Evolutionary conservation across 2,888 invertebrate species (phyloP).

Genomic region (Phoenoteleia sp.): DNA sequence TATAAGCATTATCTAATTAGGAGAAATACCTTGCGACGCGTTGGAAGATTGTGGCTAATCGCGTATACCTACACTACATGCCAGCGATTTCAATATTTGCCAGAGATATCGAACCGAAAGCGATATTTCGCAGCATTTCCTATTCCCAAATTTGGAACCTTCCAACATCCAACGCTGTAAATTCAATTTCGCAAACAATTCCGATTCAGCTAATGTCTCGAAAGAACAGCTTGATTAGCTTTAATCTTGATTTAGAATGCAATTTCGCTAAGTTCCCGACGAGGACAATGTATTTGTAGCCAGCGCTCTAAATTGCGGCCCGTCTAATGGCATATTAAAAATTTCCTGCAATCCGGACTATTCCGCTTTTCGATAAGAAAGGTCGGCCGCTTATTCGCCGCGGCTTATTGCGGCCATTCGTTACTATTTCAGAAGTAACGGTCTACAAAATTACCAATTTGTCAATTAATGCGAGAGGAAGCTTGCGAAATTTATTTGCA

Average conservation of each 20-base stretch:
- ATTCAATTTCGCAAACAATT: not conserved
- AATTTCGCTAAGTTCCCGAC: conserved; percentile 35
- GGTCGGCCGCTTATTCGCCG: conserved; percentile 9
- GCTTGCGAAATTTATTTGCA: conserved; percentile 51
- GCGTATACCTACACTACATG: conserved; percentile 24
- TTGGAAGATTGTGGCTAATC: conserved; percentile 57
- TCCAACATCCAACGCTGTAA: no score
- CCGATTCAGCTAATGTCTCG: not conserved
- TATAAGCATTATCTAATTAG: conserved; percentile 56
- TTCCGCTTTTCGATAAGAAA: conserved; percentile 55
- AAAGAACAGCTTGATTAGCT: conserved; percentile 33
- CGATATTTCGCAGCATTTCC: no score
- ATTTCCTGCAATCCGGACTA: conserved; percentile 48
- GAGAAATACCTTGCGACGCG: conserved; percentile 50
- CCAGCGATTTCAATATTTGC: conserved; percentile 9
- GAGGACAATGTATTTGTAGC: conserved; percentile 12
- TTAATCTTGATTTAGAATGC: conserved; percentile 62
- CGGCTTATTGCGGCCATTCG: conserved; percentile 56
- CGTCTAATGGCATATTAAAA: conserved; percentile 59
- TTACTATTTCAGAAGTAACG: conserved; percentile 66
- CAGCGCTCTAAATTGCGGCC: conserved; percentile 22
- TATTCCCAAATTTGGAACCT: no score
- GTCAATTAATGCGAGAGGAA: conserved; percentile 74
- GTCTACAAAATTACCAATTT: conserved; percentile 76
- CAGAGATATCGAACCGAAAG: conserved; percentile 15